phyloP scores from a whole-genome alignment of 1,140 invertebrate genomes.

The Globodera ellingtonae region DNA sequence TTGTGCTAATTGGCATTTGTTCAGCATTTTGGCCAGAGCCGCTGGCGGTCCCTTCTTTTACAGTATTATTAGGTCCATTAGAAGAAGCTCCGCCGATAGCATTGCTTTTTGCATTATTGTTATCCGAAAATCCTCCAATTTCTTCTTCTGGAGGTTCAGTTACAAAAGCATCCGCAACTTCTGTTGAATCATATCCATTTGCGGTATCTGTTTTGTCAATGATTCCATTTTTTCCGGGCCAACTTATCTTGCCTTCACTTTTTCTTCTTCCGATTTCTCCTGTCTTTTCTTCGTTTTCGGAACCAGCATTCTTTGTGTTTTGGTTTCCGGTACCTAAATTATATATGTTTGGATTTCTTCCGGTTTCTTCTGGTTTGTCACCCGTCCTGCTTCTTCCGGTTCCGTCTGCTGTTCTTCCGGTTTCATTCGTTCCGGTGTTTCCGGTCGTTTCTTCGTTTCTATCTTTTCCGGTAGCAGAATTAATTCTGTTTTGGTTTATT shows the following conservation, averaged over 20 bases:
- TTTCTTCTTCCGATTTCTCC: not conserved
- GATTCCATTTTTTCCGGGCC: not conserved
- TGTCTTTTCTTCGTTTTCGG: not conserved
- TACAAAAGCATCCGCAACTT: not conserved
- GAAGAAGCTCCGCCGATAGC: no score
- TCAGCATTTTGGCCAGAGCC: no score
- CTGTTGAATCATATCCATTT: not conserved
- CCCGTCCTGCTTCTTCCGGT: not conserved
- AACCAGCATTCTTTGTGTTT: not conserved
- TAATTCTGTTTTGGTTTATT: not conserved
- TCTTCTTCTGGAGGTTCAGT: not conserved
- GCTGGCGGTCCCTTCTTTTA: no score
- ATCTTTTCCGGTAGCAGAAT: not conserved
- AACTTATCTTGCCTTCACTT: not conserved
- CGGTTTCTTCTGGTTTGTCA: not conserved
- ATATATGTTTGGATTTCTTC: not conserved
- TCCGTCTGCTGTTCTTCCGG: not conserved
- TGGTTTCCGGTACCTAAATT: not conserved
- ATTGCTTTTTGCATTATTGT: no score
- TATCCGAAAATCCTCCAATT: no score
- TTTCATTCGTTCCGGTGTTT: not conserved
- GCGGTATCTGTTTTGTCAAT: not conserved
- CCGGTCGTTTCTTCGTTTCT: not conserved
- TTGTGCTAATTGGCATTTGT: no score
- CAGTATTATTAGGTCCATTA: no score